Evolutionary conservation across 2,888 invertebrate species (phyloP).

Genomic region (Drosophila kokeensis): DNA sequence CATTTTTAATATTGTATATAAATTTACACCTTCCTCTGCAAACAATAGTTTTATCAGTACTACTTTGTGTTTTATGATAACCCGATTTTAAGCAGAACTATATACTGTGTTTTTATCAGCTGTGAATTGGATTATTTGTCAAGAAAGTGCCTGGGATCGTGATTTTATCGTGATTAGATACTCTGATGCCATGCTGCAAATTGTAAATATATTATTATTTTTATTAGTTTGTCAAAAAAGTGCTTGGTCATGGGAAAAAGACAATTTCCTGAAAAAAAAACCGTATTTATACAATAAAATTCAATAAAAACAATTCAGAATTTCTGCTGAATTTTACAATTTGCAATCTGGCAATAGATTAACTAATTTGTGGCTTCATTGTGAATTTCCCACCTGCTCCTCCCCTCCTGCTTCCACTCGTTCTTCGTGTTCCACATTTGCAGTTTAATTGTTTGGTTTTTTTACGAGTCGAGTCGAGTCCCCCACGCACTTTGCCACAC

Average conservation of each 20-base stretch:
- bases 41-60: background rate
- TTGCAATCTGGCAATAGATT: background rate
- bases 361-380: background rate
- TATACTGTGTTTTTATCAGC: background rate
- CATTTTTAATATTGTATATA: background rate
- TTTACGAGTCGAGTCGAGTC: slow-evolving; percentile 19
- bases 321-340: background rate
- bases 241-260: background rate
- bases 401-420: background rate
- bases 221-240: background rate
- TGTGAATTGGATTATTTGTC: slow-evolving; percentile 11
- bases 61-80: background rate
- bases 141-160: background rate
- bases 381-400: background rate
- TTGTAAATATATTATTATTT: background rate
- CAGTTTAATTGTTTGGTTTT: slow-evolving; percentile 33
- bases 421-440: slow-evolving; percentile 6
- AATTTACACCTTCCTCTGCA: background rate
- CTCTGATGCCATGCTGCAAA: background rate
- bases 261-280: background rate
- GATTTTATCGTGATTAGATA: background rate
- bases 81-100: background rate
- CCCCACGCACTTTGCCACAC: slow-evolving; percentile 50
- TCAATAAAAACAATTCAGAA: background rate
- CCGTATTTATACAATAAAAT: background rate